phyloP scores from a whole-genome alignment of 64 coral and sea anemone species.

The Acropora tenuis region DNA sequence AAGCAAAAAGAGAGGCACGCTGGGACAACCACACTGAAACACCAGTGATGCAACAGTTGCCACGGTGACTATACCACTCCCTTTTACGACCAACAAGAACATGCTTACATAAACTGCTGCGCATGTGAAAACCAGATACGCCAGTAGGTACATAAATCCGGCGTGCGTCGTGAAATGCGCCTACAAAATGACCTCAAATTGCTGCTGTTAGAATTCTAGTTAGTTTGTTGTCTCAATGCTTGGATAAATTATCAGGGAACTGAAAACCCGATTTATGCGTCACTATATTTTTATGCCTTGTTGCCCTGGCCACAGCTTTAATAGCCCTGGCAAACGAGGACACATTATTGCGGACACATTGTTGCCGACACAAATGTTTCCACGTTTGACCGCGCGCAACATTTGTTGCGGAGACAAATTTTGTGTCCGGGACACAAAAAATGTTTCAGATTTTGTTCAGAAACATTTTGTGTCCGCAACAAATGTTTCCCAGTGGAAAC shows the following conservation, averaged over 20 bases:
- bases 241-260: neutral
- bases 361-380: no score
- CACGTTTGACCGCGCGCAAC: no score
- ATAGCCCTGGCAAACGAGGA: no score
- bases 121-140: neutral
- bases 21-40: neutral
- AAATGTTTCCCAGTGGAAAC: no score
- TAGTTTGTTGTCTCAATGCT: neutral
- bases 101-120: neutral
- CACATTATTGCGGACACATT: no score
- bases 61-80: constrained; percentile 4
- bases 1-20: neutral
- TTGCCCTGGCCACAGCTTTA: neutral
- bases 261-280: neutral
- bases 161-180: neutral
- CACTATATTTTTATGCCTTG: no score
- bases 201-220: neutral
- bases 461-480: no score
- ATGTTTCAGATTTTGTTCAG: no score
- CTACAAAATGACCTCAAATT: neutral
- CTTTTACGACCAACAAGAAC: neutral
- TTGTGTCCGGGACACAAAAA: no score
- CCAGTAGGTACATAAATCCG: constrained; percentile 9
- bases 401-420: no score
- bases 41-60: neutral